Base-by-base conservation (phyloP, 2,113 vertebrate species). In the Leptobrachium leishanense region DNA sequence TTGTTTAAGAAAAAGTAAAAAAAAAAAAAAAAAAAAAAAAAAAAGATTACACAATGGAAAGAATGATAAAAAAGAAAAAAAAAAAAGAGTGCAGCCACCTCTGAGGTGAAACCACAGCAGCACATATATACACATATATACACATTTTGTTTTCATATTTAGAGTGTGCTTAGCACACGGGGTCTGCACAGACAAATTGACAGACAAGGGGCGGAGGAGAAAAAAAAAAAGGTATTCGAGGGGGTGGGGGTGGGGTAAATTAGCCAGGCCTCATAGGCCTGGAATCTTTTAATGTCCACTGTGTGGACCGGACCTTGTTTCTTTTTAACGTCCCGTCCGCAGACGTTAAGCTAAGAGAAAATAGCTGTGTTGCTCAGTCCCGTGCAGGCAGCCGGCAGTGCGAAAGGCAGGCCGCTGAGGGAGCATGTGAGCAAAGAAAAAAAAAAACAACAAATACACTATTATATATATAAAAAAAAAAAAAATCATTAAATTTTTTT, bases 71-170 rank as follows among this genome's bases (percentile, higher is more conserved):
- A 66, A 64, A 6, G 6, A 40, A 20, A 77, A 6, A 57, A 77
- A 62, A 72, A 54, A 64, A 40, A 50, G 62, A 11, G 42, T 73
- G 77, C 72, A 79, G 63, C 63, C 77, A 74, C 77, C 77, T 79
- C 65, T 67, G 3, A 79, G 77, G 77, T 59, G 70, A 57, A 67
- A 57, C 72, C 70, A 74, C 77, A 44, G 70, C 63, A 68, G 44
- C 70, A 79, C 70, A 79, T 79, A 79, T 79, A 73, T 79, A 79
- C 62, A 79, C 65, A 79, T 79, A 79, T 79, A 79, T 79, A 79
- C 70, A 79, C 3, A 68, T 65, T 73, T 67, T 43, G 55, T 79
- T 66, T 54, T 74, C 53, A 73, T 79, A 66, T 79, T 79, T 79
- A 79, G 77, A 59, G 77, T 79, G 77, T 59, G 77, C 77, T 79